A percentile compares a stretch with the other conserved stretches of the same genome.
These are phyloP conservation scores for Plagodis pulveraria DNA, from an alignment of 2,888 invertebrate species.

Conservation along the genomic window DNA sequence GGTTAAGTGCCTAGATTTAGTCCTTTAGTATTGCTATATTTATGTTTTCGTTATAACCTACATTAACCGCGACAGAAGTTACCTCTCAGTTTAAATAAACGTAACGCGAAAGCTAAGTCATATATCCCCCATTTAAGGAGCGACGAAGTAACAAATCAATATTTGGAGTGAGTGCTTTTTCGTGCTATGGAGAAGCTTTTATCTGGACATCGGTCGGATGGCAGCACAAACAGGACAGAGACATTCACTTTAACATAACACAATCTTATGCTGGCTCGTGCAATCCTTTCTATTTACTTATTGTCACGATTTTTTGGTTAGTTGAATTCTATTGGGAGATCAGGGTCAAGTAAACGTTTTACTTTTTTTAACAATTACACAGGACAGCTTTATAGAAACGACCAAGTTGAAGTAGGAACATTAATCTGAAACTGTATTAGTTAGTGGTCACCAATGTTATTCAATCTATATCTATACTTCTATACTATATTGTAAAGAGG, in stretches of 20 bases:
- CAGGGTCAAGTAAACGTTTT: too few relatives aligned
- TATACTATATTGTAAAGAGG: too few relatives aligned
- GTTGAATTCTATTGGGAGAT: background rate
- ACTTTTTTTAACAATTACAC: too few relatives aligned
- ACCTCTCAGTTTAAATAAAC: constrained; percentile 59
- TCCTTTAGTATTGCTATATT: too few relatives aligned
- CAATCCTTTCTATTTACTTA: constrained; percentile 11
- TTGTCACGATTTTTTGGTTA: background rate
- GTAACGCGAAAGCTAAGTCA: constrained; percentile 64
- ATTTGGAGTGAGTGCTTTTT: constrained; percentile 85
- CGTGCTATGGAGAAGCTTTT: constrained; percentile 84
- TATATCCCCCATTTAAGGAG: constrained; percentile 76
- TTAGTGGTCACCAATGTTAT: too few relatives aligned
- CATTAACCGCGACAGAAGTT: constrained; percentile 24
- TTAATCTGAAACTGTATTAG: too few relatives aligned
- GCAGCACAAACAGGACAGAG: constrained; percentile 78
- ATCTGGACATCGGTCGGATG: constrained; percentile 83
- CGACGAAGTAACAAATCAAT: constrained; percentile 83
- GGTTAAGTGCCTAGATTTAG: too few relatives aligned
- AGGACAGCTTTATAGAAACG: too few relatives aligned
- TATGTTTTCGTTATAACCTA: too few relatives aligned
- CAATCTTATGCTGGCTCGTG: constrained; percentile 46
- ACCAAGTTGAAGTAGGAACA: too few relatives aligned
- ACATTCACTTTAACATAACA: constrained; percentile 79
- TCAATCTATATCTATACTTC: too few relatives aligned